Base-by-base conservation (phyloP, 2,113 vertebrate genomes). In the Stigmatopora argus region DNA sequence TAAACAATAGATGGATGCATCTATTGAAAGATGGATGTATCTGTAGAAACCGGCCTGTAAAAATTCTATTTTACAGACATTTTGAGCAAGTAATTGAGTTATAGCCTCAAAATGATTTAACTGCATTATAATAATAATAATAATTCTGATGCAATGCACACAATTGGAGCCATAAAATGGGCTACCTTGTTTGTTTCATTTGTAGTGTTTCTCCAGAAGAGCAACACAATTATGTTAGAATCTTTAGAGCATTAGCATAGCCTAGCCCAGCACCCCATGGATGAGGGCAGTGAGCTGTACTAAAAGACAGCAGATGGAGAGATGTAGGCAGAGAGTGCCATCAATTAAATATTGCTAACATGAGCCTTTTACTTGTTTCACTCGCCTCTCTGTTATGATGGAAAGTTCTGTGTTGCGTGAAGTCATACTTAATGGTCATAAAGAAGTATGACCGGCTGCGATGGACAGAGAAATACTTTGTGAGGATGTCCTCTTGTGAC, bases 341-440 rank as follows among this genome's bases (percentile, higher is more conserved):
- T 89, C 79, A 89, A 90, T 90, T 87, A 91, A 90, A 90, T 82
- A 89, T 89, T 74, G 67, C 75, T 78, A 56, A 46, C 63, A 82
- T 76, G 76, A 87, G 77, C 73, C 62, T 71, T 72, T 67, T 66
- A 71, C 82, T 83, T 79, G 85, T 87, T 89, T 79, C 78, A 73
- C 78, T 80, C 78, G 67, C 78, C 79, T 73, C 71, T 83, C 74
- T 68, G 80, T 87, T 83, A 86, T 85, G 83, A 84, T 72, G 80
- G 82, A 85, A 79, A 77, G 80, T 71, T 76, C 70, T 4, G 31
- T 17, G 73, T 74, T 83, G 73, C 79, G 72, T 85, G 73, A 88
- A 86, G 82, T 66, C 72, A 84, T 66, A 78, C 74, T 78, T 89
- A 86, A 91, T 89, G 87, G 87, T 87, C 81, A 67, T 64, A 70